These are phyloP conservation scores for Samia ricini DNA, from an alignment of 1,140 invertebrate genomes.

Conservation along the genomic window DNA sequence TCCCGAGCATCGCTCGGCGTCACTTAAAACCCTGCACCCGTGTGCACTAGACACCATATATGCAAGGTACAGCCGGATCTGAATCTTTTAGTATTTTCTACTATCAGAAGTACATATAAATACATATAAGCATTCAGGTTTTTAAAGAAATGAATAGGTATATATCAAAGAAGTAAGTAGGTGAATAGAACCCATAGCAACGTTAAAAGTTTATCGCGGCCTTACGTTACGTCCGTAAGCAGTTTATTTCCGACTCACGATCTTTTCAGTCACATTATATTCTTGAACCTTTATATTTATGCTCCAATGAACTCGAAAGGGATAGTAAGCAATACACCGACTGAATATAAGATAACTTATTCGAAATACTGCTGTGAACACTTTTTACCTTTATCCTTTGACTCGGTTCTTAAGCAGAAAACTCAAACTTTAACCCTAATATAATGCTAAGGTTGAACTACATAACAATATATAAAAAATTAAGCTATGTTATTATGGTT, in stretches of 20 bases:
- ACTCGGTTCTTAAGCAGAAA: not conserved
- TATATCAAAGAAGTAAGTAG: not conserved
- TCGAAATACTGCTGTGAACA: not conserved
- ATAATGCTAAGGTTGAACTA: no score
- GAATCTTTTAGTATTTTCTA: no score
- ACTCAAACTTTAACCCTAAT: not conserved
- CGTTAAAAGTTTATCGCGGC: not conserved
- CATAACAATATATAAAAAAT: no score
- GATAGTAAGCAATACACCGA: not conserved
- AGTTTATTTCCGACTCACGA: not conserved
- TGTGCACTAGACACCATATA: no score
- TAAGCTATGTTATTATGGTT: no score
- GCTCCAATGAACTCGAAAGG: slow-evolving; percentile 8
- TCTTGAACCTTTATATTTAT: slow-evolving; percentile 3
- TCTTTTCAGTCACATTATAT: slow-evolving; percentile 6
- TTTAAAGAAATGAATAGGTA: not conserved
- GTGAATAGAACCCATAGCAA: not conserved
- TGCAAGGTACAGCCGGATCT: no score
- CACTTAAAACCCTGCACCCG: no score
- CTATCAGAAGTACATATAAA: no score
- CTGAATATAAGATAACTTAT: not conserved
- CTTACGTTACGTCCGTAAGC: not conserved
- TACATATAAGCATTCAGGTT: no score
- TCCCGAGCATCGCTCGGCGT: no score
- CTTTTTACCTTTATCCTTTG: not conserved